These are phyloP conservation scores for Anthopleura xanthogrammica DNA, from an alignment of 92 coral and sea anemone genomes.

Conservation along the genomic window DNA sequence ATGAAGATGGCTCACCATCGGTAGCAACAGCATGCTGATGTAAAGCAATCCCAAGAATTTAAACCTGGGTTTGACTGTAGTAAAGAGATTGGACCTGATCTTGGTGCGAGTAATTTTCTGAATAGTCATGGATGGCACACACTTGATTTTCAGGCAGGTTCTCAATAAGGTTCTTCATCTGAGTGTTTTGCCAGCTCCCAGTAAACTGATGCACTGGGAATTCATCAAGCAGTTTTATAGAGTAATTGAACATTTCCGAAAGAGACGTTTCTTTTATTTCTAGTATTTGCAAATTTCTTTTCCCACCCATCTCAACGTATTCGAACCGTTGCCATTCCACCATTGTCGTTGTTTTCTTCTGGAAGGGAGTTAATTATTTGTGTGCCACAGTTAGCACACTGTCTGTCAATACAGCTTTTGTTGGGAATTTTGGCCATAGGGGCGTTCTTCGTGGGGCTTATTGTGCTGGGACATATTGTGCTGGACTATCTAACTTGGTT, in stretches of 20 bases:
- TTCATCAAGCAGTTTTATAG: constrained; percentile 13
- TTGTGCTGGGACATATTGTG: no score
- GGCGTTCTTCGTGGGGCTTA: no score
- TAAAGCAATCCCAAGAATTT: constrained; percentile 34
- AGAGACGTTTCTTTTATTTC: constrained; percentile 21
- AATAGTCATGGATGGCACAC: constrained; percentile 41
- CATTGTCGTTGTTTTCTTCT: neutral
- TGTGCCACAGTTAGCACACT: neutral
- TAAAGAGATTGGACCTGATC: constrained; percentile 43
- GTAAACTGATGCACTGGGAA: constrained; percentile 57
- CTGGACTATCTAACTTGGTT: no score
- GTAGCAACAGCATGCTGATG: constrained; percentile 41
- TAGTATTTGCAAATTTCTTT: constrained; percentile 26
- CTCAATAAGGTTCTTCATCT: constrained; percentile 27
- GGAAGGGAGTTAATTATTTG: neutral
- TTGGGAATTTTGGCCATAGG: no score
- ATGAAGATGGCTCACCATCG: neutral
- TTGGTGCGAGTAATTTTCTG: constrained; percentile 36
- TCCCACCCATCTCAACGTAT: constrained; percentile 13
- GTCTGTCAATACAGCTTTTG: neutral
- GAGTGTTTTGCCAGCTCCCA: constrained; percentile 56
- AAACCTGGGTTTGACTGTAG: constrained; percentile 36
- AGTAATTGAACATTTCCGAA: constrained; percentile 28
- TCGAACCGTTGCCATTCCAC: constrained; percentile 19
- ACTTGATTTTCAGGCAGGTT: constrained; percentile 34